Conservation (phyloP, 2,888 invertebrate species). For the Scelioninae gen. 1 region DNA sequence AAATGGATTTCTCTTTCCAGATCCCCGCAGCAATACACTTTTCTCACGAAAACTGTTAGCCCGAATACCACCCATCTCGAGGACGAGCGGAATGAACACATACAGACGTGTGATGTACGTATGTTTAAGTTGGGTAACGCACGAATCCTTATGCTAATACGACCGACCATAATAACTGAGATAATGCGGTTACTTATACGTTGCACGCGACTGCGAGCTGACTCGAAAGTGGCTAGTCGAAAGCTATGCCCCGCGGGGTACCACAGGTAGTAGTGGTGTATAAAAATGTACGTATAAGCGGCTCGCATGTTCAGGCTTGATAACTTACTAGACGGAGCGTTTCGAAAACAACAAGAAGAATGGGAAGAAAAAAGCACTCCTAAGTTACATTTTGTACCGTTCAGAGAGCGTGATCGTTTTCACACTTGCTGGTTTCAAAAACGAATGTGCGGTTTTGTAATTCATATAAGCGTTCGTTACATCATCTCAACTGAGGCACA, state of each 20-base stretch:
- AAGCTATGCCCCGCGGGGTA: constrained; percentile 68
- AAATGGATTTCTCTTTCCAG: constrained; percentile 41
- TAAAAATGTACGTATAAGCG: constrained; percentile 63
- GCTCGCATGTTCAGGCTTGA: constrained; percentile 67
- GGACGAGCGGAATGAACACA: constrained; percentile 52
- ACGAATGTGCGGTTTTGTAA: constrained; percentile 10
- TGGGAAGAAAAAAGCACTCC: constrained; percentile 19
- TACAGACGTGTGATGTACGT: constrained; percentile 63
- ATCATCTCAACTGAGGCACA: neutral
- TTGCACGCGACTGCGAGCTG: constrained; percentile 69
- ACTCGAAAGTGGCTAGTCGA: constrained; percentile 71
- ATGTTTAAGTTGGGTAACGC: constrained; percentile 67
- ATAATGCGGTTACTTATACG: constrained; percentile 80
- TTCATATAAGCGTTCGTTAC: neutral
- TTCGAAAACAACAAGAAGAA: constrained; percentile 45
- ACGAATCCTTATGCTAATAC: constrained; percentile 82
- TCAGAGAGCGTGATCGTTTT: constrained; percentile 39
- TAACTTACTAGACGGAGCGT: constrained; percentile 62
- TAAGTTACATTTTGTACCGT: constrained; percentile 45
- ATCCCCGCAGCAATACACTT: constrained; percentile 60
- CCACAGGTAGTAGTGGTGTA: constrained; percentile 49
- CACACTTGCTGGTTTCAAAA: constrained; percentile 50
- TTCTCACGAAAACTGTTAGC: constrained; percentile 68
- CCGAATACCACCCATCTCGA: constrained; percentile 71
- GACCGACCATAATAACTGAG: constrained; percentile 81